These are phyloP conservation scores for Acronicta leporina DNA, from an alignment of 2,888 invertebrate genomes.

Conservation along the genomic window DNA sequence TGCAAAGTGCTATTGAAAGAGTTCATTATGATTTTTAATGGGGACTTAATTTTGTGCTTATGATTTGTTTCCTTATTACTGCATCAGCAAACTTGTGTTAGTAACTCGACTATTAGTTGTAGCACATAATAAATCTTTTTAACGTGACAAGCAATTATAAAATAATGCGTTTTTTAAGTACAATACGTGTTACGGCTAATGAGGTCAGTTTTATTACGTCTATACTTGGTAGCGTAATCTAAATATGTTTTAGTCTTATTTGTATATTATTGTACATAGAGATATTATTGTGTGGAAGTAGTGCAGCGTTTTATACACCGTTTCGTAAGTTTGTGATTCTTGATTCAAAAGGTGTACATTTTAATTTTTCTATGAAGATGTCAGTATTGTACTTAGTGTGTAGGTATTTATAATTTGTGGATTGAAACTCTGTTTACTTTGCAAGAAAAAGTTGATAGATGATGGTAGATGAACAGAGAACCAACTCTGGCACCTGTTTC, in stretches of 20 bases:
- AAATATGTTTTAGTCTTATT: slow-evolving; percentile 50
- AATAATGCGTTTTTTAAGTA: slow-evolving; percentile 23
- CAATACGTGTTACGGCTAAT: slow-evolving; percentile 21
- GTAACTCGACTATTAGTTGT: slow-evolving; percentile 38
- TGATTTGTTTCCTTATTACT: slow-evolving; percentile 49
- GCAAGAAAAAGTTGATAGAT: slow-evolving; percentile 13
- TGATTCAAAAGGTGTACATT: slow-evolving; percentile 73
- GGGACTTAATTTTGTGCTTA: slow-evolving; percentile 38
- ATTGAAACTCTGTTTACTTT: slow-evolving; percentile 35
- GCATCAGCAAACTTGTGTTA: slow-evolving; percentile 43
- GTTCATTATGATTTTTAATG: slow-evolving; percentile 21
- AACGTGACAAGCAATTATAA: slow-evolving; percentile 25
- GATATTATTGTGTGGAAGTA: slow-evolving; percentile 59
- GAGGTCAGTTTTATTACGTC: slow-evolving; percentile 14
- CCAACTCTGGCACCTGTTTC: neutral
- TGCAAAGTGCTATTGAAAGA: slow-evolving; percentile 28
- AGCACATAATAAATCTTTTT: slow-evolving; percentile 38
- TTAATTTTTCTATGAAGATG: slow-evolving; percentile 71
- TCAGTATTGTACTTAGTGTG: slow-evolving; percentile 80
- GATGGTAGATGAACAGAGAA: neutral
- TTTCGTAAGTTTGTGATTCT: slow-evolving; percentile 76
- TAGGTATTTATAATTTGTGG: slow-evolving; percentile 74
- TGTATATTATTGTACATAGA: slow-evolving; percentile 82
- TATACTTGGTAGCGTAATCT: slow-evolving; percentile 31
- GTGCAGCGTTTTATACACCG: slow-evolving; percentile 66